These are phyloP conservation scores for Cebus imitator DNA, from an alignment of 2,113 vertebrate species.

Conservation along the genomic window DNA sequence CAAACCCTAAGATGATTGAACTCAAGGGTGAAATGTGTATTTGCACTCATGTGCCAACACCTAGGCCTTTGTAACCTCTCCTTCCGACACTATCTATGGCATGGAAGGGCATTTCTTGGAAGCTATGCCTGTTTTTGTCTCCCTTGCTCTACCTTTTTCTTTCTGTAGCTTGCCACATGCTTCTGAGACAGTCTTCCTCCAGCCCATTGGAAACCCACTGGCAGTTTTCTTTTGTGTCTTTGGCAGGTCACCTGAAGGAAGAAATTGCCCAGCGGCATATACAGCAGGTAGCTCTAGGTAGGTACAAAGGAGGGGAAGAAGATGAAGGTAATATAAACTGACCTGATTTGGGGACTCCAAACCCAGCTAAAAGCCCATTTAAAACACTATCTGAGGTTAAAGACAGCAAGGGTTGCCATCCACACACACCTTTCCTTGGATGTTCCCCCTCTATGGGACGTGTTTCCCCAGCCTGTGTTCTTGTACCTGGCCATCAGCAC, in stretches of 20 bases:
- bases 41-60: background rate
- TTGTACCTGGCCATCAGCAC: background rate
- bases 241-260: conserved; percentile 91
- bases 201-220: background rate
- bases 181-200: background rate
- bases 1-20: background rate
- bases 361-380: no score
- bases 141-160: background rate
- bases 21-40: background rate
- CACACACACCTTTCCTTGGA: background rate
- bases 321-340: background rate
- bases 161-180: background rate
- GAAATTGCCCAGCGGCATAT: conserved; percentile 87
- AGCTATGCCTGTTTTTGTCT: background rate
- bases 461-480: background rate
- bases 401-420: no score
- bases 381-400: background rate
- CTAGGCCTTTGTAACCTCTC: background rate
- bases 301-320: conserved; percentile 38
- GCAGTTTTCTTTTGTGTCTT: conserved; percentile 54
- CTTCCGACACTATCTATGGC: background rate
- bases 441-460: background rate
- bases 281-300: conserved; percentile 91
- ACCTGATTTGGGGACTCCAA: background rate
- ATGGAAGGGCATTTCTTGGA: background rate